A percentile compares a stretch with the other conserved stretches of the same genome.
Conservation (phyloP, 1,140 invertebrate genomes). For the Papilio machaon region DNA sequence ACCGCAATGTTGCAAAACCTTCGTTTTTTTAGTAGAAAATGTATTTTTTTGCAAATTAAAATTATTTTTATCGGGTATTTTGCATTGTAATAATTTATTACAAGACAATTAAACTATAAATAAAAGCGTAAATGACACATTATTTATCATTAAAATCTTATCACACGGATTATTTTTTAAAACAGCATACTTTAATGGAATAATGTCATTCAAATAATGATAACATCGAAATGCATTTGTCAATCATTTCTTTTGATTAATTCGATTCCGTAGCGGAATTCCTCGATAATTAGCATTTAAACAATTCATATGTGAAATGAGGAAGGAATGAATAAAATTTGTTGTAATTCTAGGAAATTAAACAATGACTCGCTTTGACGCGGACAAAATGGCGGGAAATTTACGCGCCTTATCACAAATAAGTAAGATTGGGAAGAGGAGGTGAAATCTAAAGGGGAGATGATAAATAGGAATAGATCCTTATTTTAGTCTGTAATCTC, state of each 20-base stretch:
- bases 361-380: not conserved
- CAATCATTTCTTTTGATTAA: not conserved
- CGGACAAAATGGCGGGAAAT: not conserved
- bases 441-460: too few species aligned
- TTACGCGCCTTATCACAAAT: not conserved
- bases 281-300: not conserved
- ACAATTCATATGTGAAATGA: not conserved
- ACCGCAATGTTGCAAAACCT: not conserved
- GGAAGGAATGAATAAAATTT: not conserved
- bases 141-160: not conserved
- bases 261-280: not conserved
- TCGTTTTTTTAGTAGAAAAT: not conserved
- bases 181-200: constrained; percentile 5
- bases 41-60: not conserved
- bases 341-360: constrained; percentile 6
- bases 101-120: not conserved
- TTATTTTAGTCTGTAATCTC: too few species aligned
- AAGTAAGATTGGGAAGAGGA: too few species aligned
- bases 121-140: not conserved
- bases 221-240: not conserved
- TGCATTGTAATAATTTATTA: too few species aligned
- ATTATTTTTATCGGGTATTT: too few species aligned
- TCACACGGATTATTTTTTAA: not conserved
- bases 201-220: not conserved
- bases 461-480: too few species aligned